Percentiles rank a stretch among this genome's conserved stretches.
These are phyloP conservation scores for Pantherophis guttatus DNA, from an alignment of 2,113 vertebrate genomes.

Conservation along the genomic window DNA sequence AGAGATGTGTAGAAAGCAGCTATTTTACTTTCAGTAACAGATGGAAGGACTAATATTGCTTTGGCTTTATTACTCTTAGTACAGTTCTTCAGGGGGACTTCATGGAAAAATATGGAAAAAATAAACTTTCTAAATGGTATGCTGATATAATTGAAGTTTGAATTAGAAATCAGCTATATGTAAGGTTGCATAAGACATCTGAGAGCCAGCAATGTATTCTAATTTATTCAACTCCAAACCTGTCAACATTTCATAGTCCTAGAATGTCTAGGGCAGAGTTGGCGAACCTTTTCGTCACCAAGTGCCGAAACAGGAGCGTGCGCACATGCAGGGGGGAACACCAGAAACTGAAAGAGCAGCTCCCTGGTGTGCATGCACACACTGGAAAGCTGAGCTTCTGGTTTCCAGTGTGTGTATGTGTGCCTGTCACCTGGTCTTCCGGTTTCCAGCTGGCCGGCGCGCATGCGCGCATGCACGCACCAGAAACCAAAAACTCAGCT, in stretches of 20 bases:
- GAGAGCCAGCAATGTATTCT: too few relatives aligned
- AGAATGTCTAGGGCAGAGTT: background rate
- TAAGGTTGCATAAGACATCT: background rate
- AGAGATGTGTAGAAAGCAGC: background rate
- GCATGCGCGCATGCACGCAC: accelerated
- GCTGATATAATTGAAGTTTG: too few relatives aligned
- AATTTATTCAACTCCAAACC: background rate
- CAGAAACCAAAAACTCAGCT: too few relatives aligned
- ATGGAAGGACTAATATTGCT: background rate
- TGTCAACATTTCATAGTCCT: background rate
- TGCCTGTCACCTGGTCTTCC: too few relatives aligned
- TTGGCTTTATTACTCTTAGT: background rate
- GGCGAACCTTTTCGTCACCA: too few relatives aligned
- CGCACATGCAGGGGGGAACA: too few relatives aligned
- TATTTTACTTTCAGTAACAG: background rate
- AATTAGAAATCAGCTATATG: background rate
- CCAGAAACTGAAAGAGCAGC: too few relatives aligned
- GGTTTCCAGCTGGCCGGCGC: too few relatives aligned
- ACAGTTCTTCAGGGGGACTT: background rate
- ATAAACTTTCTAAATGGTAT: background rate
- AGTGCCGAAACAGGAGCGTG: too few relatives aligned
- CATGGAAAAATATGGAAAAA: background rate
- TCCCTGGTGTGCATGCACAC: too few relatives aligned
- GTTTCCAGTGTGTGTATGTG: too few relatives aligned
- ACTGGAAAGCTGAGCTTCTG: too few relatives aligned